phyloP scores from a whole-genome alignment of 2,888 invertebrate species.

The Myathropa florea region DNA sequence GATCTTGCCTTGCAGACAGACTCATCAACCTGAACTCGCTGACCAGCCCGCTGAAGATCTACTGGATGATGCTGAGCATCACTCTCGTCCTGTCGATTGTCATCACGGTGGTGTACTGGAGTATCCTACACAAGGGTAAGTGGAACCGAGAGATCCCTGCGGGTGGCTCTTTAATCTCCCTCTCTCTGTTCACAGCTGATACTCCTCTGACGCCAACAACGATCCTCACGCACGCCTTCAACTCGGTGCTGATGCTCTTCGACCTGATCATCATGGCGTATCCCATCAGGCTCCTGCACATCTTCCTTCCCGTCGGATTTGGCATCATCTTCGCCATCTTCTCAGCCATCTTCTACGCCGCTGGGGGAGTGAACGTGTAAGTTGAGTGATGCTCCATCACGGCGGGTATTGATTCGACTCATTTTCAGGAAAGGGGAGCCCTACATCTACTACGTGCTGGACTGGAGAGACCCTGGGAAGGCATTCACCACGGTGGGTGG shows the following conservation, averaged over 20 bases:
- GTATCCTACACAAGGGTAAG: conserved; percentile 78
- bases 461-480: conserved; percentile 86
- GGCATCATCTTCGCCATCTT: conserved; percentile 83
- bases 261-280: conserved; percentile 88
- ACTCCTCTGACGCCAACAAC: conserved; percentile 85
- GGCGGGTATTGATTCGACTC: background rate
- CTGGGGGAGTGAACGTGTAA: conserved; percentile 84
- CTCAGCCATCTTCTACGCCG: conserved; percentile 83
- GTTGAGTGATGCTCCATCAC: conserved; percentile 61
- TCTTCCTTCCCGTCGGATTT: conserved; percentile 84
- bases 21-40: conserved; percentile 76
- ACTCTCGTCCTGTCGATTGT: conserved; percentile 86
- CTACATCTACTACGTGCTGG: conserved; percentile 88
- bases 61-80: conserved; percentile 87
- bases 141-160: background rate
- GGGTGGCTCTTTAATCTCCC: background rate
- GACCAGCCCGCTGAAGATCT: conserved; percentile 81
- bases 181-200: conserved; percentile 81
- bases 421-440: conserved; percentile 82
- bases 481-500: conserved; percentile 76
- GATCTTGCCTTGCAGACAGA: conserved; percentile 75
- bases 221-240: conserved; percentile 87
- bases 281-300: conserved; percentile 86
- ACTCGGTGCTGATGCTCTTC: conserved; percentile 87
- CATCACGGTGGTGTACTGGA: conserved; percentile 89